Conservation (phyloP, 1,140 invertebrate genomes). For the Dendrolimus kikuchii region DNA sequence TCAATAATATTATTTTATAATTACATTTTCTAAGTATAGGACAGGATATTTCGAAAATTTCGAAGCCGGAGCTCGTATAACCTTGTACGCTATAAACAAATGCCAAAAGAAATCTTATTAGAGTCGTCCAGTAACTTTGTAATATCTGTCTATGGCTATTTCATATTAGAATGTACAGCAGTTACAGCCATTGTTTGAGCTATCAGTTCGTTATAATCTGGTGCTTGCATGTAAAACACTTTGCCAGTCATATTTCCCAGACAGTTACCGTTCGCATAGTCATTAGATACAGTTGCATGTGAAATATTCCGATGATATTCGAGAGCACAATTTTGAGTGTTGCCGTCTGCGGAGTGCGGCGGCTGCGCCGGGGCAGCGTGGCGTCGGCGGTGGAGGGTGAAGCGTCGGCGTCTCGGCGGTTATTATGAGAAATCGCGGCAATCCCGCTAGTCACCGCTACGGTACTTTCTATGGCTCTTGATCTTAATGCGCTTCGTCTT, state of each 20-base stretch:
- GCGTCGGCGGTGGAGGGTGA: slow-evolving; percentile 9
- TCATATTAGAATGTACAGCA: slow-evolving; percentile 40
- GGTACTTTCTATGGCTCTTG: slow-evolving; percentile 56
- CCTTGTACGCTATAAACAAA: no score
- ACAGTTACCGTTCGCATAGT: slow-evolving; percentile 50
- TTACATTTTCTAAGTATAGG: no score
- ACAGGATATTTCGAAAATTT: no score
- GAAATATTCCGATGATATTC: slow-evolving; percentile 48
- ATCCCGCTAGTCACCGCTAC: slow-evolving; percentile 59
- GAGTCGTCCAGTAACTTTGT: slow-evolving; percentile 19
- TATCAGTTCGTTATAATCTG: slow-evolving; percentile 54
- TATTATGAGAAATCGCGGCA: slow-evolving; percentile 50
- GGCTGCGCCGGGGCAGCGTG: slow-evolving; percentile 10
- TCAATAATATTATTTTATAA: no score
- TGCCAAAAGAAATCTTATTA: no score
- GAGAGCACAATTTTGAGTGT: slow-evolving; percentile 55
- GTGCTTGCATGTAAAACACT: slow-evolving; percentile 41
- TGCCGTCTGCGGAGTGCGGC: slow-evolving; percentile 10
- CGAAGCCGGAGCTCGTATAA: no score
- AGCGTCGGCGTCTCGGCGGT: slow-evolving; percentile 14
- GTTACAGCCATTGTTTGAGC: slow-evolving; percentile 54
- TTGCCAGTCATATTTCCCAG: slow-evolving; percentile 56
- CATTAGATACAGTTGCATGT: slow-evolving; percentile 63
- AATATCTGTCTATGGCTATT: slow-evolving; percentile 19
- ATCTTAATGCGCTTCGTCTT: slow-evolving; percentile 60